A percentile compares a stretch with the other conserved stretches of the same genome.
These are phyloP conservation scores for Drosophila lacertosa DNA, from an alignment of 1,140 invertebrate genomes.

Conservation along the genomic window DNA sequence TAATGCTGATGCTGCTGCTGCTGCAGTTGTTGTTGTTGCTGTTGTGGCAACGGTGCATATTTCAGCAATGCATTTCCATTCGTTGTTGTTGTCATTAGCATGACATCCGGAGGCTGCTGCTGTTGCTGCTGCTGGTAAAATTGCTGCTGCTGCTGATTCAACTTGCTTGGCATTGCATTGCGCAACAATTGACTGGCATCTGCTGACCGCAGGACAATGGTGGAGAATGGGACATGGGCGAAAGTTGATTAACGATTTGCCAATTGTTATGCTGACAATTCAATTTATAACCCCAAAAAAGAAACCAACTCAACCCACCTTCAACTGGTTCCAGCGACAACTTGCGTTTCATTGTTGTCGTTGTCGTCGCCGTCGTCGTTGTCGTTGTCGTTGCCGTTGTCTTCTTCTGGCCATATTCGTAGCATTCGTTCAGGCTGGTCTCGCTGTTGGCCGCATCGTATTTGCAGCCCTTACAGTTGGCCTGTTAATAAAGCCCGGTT, in stretches of 20 bases:
- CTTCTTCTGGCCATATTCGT: constrained; percentile 62
- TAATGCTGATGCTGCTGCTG: constrained; percentile 41
- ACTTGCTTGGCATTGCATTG: constrained; percentile 64
- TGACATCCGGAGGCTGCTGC: constrained; percentile 76
- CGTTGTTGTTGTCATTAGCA: constrained; percentile 81
- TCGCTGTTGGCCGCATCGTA: constrained; percentile 75
- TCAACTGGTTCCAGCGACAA: constrained; percentile 57
- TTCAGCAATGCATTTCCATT: constrained; percentile 68
- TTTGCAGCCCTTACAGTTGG: constrained; percentile 76
- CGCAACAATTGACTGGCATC: constrained; percentile 82
- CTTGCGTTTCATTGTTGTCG: constrained; percentile 47
- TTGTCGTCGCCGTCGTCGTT: neutral
- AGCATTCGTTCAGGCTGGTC: constrained; percentile 66
- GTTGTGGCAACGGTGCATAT: constrained; percentile 71
- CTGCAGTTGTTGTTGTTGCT: constrained; percentile 34
- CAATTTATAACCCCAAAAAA: constrained; percentile 44
- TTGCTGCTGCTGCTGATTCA: constrained; percentile 64
- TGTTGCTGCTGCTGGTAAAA: constrained; percentile 48
- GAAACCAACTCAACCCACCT: constrained; percentile 45
- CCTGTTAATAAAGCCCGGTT: constrained; percentile 30
- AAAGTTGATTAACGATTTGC: constrained; percentile 72
- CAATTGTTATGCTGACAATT: constrained; percentile 68
- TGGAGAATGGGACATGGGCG: constrained; percentile 41
- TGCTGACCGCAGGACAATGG: constrained; percentile 63
- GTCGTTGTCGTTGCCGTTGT: constrained; percentile 19